Evolutionary conservation across 1,140 invertebrate genomes (phyloP), one percentile per base, ranked within the genome.

Genomic region (Agraylea sexmaculata): DNA sequence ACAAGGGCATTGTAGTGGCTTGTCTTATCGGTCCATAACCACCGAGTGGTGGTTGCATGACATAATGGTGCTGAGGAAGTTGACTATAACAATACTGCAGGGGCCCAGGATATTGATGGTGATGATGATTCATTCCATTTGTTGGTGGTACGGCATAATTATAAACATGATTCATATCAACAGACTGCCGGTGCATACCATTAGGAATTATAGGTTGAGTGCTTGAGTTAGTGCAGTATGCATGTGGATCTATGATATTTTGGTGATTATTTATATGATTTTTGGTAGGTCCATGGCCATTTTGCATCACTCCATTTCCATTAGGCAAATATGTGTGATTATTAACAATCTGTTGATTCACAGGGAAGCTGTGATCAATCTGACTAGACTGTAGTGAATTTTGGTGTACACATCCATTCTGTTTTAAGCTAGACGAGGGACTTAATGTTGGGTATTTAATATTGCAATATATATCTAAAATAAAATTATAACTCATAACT

Each of bases 41-140:
- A 17, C 21, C 15, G 2, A 66, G 54, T 0, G 60, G 59, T 0
- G 59, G 58, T 2, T 58, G 64, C 28, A 66, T 58, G 55, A 66
- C 58, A 36, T 66, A 66, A 1, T 62, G 62, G n/a, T 60, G 45
- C 31, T 60, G 57, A 16, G 48, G 34, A 19, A 67, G 53, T 2
- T 63, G 62, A 40, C 58, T 62, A 48, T 64, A 66, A 35, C 60
- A 65, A 35, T 47, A 51, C 6, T 62, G 62, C 4, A 61, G 51
- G 1, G 41, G 13, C 2, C 53, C 55, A 40, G 60, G n/a, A n/a
- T n/a, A n/a, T n/a, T n/a, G n/a, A n/a, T n/a, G n/a, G n/a, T n/a
- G n/a, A n/a, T n/a, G 40, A 19, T 47, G 45, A 29, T 43, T 43
- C 17, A 47, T 17, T n/a, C n/a, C n/a, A n/a, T n/a, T n/a, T n/a